Evolutionary conservation across 2,797 vertebrate species (phyloP), one percentile per base, ranked within the genome.

Genomic region (Harpagifer antarcticus): DNA sequence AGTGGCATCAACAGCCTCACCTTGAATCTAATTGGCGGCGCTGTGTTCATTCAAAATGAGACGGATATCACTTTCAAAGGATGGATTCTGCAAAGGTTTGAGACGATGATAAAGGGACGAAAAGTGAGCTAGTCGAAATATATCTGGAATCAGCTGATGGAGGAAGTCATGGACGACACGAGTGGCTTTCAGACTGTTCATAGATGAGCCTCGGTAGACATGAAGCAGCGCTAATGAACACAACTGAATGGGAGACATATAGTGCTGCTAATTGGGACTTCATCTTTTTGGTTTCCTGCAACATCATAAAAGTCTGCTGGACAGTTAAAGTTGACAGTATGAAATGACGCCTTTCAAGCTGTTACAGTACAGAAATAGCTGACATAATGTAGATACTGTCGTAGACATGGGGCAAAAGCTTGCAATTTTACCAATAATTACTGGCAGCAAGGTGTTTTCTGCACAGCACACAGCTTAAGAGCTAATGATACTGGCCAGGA

Each of bases 1-100:
- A 68, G 40, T 69, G 61, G 60, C 17, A 33, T 69, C 50, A 27
- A 9, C 65, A n/a, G 27, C 37, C 48, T 78, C 58, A 78, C 67
- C 57, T 78, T 43, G 65, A 68, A 64, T 53, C 17, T 87, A 85
- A 88, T 81, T 88, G 78, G 70, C 10, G 10, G 31, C 19, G 44
- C 58, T 13, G 45, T 8, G 3, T 55, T 78, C 52, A 56, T 11
- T 60, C 48, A 60, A 66, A 77, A 72, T 31, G 19, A 81, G 40
- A 40, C 55, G n/a, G 57, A 68, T 9, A 47, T 23, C 42, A 50
- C 57, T 65, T 60, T 47, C 15, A 79, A 60, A 82, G 48, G 58
- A 37, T 3, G 15, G 43, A 53, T 55, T 62, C 15, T 62, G 68
- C 43, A 14, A 19, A 50, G 45, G 80, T 68, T 73, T 59, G 44